Percentiles rank a stretch among this genome's conserved stretches.
Evolutionary conservation across 2,113 vertebrate genomes (phyloP).

Genomic region (Neolamprologus sp.): DNA sequence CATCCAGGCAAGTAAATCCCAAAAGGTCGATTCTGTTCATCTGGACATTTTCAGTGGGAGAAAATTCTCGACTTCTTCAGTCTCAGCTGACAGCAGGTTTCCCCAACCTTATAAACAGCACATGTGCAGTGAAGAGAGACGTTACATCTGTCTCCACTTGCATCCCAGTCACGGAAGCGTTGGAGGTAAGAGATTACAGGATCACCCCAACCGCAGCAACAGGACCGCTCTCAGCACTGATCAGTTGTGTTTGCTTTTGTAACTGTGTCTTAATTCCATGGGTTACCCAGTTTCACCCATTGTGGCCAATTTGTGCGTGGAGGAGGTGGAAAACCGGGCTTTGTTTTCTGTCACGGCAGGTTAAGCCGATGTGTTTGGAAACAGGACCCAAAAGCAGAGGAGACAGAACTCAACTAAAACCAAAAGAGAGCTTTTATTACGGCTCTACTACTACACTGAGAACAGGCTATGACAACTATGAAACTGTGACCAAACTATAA

Average conservation of each 20-base stretch:
- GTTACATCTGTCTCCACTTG: accelerated
- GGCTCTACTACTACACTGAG: background rate
- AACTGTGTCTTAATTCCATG: background rate
- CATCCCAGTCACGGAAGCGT: background rate
- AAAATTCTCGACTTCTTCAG: background rate
- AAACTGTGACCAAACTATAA: background rate
- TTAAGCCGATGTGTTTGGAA: background rate
- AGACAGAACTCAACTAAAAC: background rate
- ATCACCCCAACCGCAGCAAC: background rate
- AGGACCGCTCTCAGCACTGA: background rate
- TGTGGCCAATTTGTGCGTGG: background rate
- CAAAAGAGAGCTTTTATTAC: accelerated
- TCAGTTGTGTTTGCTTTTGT: background rate
- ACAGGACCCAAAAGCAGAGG: background rate
- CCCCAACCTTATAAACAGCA: background rate
- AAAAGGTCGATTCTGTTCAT: background rate
- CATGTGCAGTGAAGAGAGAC: background rate
- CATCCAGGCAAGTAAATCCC: background rate
- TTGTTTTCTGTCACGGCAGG: background rate
- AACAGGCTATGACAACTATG: background rate
- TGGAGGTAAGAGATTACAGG: background rate
- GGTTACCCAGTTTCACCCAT: background rate
- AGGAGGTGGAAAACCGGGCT: accelerated
- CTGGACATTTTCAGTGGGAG: background rate
- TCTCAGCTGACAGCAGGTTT: background rate